Evolutionary conservation across 1,140 invertebrate genomes (phyloP), one percentile per base, ranked within the genome.

Genomic region (Carcinoscorpius rotundicauda): DNA sequence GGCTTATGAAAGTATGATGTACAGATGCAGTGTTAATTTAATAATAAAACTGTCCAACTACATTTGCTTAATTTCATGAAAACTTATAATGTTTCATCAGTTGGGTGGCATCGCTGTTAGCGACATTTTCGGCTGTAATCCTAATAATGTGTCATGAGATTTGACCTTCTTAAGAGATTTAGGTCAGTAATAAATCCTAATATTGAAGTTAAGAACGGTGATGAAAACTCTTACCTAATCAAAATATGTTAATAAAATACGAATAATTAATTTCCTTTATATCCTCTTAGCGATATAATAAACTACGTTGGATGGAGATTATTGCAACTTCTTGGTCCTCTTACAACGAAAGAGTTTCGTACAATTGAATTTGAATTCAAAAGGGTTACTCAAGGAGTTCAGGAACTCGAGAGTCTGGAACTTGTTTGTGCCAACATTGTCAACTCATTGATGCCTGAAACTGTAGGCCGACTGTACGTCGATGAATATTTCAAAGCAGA

Each of bases 401-500:
- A 55, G 53, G n/a, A 55, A 55, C 53, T 8, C 6, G n/a, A 6
- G 53, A n/a, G 3, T 8, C 6, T 55, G 6, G 53, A 55, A 55
- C 6, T 8, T 8, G n/a, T 8, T 8, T 55, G 53, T n/a, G 6
- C n/a, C 53, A n/a, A 55, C n/a, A 0, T 55, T 6, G 53, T 55
- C n/a, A 55, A 55, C 53, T 6, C 6, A 8, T n/a, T 8, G 6
- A 8, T 55, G 6, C 6, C 6, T 55, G 6, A 55, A 6, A n/a
- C 53, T 55, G 53, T 55, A 6, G 53, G 53, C n/a, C 53, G 53
- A 55, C 53, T 55, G 6, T 55, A 55, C 53, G 53, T 55, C 53
- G 53, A 55, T n/a, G 3, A 6, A n/a, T 1, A 55, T 55, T 55
- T 55, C n/a, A 3, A 6, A 6, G 53, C 6, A 55, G 53, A 55